Evolutionary conservation across 2,797 vertebrate genomes (phyloP), one percentile per base, ranked within the genome.

Genomic region (Danio tinwini): DNA sequence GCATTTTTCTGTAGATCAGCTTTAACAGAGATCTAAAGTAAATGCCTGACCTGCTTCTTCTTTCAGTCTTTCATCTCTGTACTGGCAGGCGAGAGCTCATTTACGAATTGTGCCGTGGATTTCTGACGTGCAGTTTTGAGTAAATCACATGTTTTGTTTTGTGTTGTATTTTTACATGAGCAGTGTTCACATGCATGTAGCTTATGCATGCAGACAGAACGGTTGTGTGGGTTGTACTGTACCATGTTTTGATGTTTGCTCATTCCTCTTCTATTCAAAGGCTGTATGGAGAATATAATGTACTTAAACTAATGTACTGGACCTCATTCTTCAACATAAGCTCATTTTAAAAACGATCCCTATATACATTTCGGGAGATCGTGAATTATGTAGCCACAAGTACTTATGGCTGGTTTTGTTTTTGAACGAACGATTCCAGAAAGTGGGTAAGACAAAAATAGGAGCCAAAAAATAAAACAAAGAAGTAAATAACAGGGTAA

Each of bases 61-160:
- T 59, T 72, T 68, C 58, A 45, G 56, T 79, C 83, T 77, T 89
- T 88, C 65, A 89, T 86, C 76, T 74, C 81, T 64, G 64, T 78
- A 86, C 83, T 70, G 84, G 70, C 84, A 83, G 84, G 87, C 29
- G 17, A 56, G 58, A 86, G 69, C 83, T 88, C 80, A 86, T 91
- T 89, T 87, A 86, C 82, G 62, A 74, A 62, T 21, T 42, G 78
- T 2, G 9, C 53, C 5, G 7, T 16, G 63, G 49, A 76, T 78
- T 81, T 78, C 81, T 63, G 19, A 62, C n/a, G 2, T 59, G 53
- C n/a, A 19, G 29, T 62, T 40, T 76, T 37, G 37, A 16, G 59
- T 59, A 69, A 68, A 69, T 52, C 1, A 5, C 13, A 42, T 63
- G 14, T 45, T 65, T 70, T 29, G 1, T 29, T 29, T n/a, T n/a